These are phyloP conservation scores for Spheniscus humboldti DNA, from an alignment of 2,797 vertebrate species.

Conservation along the genomic window DNA sequence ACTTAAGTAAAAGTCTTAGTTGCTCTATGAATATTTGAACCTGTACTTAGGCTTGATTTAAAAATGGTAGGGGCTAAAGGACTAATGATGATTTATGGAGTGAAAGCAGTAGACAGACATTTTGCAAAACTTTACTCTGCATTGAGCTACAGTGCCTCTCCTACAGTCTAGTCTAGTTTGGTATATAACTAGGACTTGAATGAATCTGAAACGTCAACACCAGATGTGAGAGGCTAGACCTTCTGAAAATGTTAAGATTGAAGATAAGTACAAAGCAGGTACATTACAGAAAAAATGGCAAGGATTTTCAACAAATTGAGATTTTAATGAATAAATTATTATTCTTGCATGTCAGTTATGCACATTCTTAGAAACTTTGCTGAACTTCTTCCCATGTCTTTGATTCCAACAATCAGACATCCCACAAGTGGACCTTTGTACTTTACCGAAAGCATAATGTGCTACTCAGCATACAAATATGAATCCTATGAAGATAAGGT, in stretches of 20 bases:
- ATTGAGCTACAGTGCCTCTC: not conserved
- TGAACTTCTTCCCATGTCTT: not conserved
- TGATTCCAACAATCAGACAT: not conserved
- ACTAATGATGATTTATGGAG: not conserved
- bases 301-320: not conserved
- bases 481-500: not conserved
- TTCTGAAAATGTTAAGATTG: not conserved
- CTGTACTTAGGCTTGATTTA: not conserved
- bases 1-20: not conserved
- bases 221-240: not conserved
- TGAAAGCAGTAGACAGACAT: not conserved
- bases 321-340: not conserved
- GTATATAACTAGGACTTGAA: not conserved
- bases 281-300: not conserved
- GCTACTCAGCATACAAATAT: not conserved
- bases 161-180: not conserved
- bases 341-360: not conserved
- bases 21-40: not conserved
- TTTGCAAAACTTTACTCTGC: not conserved
- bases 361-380: not conserved
- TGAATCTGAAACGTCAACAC: not conserved
- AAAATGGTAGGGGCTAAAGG: not conserved
- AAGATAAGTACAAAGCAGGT: not conserved
- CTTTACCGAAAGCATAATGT: not conserved
- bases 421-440: not conserved